Base-by-base conservation (phyloP, 2,113 vertebrate species). In the Malurus alboscapulatus region DNA sequence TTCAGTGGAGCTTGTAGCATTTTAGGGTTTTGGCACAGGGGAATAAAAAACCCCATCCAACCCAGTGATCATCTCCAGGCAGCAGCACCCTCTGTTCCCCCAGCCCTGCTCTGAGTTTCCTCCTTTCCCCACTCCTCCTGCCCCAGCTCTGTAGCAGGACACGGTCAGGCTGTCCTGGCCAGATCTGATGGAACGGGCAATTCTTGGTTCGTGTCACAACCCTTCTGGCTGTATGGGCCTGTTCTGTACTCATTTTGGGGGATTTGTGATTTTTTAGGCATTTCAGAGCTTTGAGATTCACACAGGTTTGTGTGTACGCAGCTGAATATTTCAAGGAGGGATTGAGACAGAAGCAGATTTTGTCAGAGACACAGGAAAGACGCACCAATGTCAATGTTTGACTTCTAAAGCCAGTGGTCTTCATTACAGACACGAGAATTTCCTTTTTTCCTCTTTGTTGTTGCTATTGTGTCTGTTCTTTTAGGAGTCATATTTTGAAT, bases 61-160 rank as follows among this genome's bases (percentile, higher is more conserved):
- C 20, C 30, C 36, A 10, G 7, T 26, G 38, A 38, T 22, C 22
- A 25, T 16, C n/a, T 20, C 45, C 29, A 47, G 38, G 7, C 69
- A 58, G 67, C 48, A 76, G 47, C 3, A 20, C 17, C 9, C 17
- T 38, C 57, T 2, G 5, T 11, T 44, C 7, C 17, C 29, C 42
- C 0, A 1, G 15, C 13, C 25, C n/a, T 11, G 0, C 22, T 54
- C 26, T 12, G 26, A 17, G 29, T 3, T 34, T 38, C 15, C 42
- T 67, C n/a, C 21, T 13, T 45, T 50, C 25, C 6, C 1, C 14
- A 29, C 25, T 51, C 8, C 12, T 40, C 36, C 47, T 20, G 22
- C 26, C 42, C 24, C 5, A 30, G 5, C 51, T 9, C 10, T 5
- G 2, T 0, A 22, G 54, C 57, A 22, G 74, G 29, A 32, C 12